Base-by-base conservation (phyloP, 2,888 invertebrate genomes). In the Habrosyne pyritoides region DNA sequence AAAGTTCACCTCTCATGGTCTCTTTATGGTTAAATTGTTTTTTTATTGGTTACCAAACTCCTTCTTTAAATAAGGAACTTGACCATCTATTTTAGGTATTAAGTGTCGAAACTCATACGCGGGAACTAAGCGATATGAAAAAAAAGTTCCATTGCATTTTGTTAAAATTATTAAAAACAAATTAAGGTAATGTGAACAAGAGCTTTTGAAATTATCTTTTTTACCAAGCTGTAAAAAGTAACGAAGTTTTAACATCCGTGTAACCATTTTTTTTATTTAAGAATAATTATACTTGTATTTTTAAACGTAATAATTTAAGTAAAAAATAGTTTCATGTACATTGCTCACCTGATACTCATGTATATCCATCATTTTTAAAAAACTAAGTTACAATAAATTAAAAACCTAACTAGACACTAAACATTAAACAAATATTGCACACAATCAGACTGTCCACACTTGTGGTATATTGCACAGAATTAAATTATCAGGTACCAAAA, bases 321-420 rank as follows among this genome's bases (percentile, higher is more conserved):
- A 22, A 14, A 48, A 52, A 57, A 8, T 28, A 52, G 10, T 4
- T 22, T 7, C 2, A 22, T 12, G 22, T 2, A 52, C 54, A 56
- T 54, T 60, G 64, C 87, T 86, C 69, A 92, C 91, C 89, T 91
- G 91, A 69, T 91, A 92, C 64, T 92, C 91, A 53, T 83, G 87
- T 59, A 90, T 81, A 86, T 92, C 91, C 91, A 92, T 88, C 69
- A 81, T 81, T 64, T 74, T 66, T 58, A 57, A 73, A 72, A 73
- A 66, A 66, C n/a, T n/a, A 59, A 60, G 58, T 48, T 60, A 66
- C 62, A 66, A 61, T 59, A 62, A 61, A 64, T 56, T 54, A 62
- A 61, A 69, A 67, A 72, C 71, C 61, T 67, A 74, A 68, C 52
- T 52, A 59, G 54, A 59, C 64, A 67, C 64, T 66, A 67, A 69